Evolutionary conservation across 1,140 invertebrate genomes (phyloP).

Genomic region (Latrodectus geometricus): DNA sequence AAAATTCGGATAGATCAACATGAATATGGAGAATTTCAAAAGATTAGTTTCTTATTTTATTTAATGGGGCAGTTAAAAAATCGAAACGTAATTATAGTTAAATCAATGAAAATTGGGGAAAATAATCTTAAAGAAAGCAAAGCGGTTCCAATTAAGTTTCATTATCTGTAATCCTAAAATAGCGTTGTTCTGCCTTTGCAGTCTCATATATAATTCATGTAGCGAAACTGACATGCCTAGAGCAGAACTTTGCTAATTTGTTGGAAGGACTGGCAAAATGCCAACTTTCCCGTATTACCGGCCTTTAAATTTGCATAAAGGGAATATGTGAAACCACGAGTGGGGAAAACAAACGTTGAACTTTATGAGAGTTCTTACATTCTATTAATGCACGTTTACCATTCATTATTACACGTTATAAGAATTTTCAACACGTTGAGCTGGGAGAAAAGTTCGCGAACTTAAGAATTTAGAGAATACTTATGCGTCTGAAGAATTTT

Average conservation of each 20-base stretch:
- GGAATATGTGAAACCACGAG: constrained; percentile 37
- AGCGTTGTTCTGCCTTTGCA: not conserved
- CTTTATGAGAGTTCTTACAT: constrained; percentile 5
- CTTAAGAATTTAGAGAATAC: not conserved
- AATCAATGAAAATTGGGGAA: too few species aligned
- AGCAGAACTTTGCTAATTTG: constrained; percentile 41
- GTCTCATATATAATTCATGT: constrained; percentile 50
- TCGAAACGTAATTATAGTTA: too few species aligned
- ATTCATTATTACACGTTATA: constrained; percentile 12
- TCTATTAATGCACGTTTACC: constrained; percentile 41
- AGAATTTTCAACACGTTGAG: not conserved
- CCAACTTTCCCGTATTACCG: constrained; percentile 17
- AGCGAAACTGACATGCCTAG: constrained; percentile 19
- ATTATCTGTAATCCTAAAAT: too few species aligned
- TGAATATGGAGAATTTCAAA: too few species aligned
- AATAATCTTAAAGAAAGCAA: too few species aligned
- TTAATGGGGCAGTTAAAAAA: too few species aligned
- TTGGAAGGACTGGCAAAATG: constrained; percentile 47
- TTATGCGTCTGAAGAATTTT: not conserved
- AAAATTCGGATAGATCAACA: too few species aligned
- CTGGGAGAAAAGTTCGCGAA: not conserved
- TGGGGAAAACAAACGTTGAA: constrained; percentile 40
- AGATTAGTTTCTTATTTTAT: too few species aligned
- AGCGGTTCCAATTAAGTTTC: too few species aligned
- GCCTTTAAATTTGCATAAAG: constrained; percentile 49